Evolutionary conservation across 2,888 invertebrate genomes (phyloP).

Genomic region (Oscheius sp.): DNA sequence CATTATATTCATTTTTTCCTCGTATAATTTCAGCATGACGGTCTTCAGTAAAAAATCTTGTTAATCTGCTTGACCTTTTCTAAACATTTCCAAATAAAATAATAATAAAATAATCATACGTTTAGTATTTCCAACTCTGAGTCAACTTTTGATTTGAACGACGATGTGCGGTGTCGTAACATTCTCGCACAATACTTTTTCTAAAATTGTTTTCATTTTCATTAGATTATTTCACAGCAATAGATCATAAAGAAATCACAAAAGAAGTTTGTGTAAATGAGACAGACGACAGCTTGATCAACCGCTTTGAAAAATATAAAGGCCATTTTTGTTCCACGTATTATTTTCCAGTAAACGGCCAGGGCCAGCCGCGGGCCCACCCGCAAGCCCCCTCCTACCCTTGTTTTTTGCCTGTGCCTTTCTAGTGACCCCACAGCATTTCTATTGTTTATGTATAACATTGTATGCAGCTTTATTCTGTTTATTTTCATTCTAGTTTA

Average conservation of each 20-base stretch:
- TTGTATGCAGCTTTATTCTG: too few relatives aligned
- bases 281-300: not conserved
- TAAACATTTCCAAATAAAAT: conserved; percentile 3
- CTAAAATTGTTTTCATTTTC: too few relatives aligned
- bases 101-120: not conserved
- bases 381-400: not conserved
- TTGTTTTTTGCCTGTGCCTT: too few relatives aligned
- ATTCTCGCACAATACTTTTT: too few relatives aligned
- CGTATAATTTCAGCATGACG: conserved; percentile 66
- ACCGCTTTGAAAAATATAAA: not conserved
- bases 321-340: not conserved
- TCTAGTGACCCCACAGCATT: too few relatives aligned
- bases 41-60: conserved; percentile 63
- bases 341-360: conserved; percentile 1
- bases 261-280: not conserved
- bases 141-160: conserved; percentile 39
- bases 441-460: too few relatives aligned
- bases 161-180: conserved; percentile 17
- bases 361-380: not conserved
- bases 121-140: conserved; percentile 37
- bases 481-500: too few relatives aligned
- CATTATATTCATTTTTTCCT: conserved; percentile 51
- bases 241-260: too few relatives aligned
- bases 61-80: conserved; percentile 23
- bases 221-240: too few relatives aligned